These are phyloP conservation scores for Theocolax elegans DNA, from an alignment of 1,140 invertebrate genomes.

Conservation along the genomic window DNA sequence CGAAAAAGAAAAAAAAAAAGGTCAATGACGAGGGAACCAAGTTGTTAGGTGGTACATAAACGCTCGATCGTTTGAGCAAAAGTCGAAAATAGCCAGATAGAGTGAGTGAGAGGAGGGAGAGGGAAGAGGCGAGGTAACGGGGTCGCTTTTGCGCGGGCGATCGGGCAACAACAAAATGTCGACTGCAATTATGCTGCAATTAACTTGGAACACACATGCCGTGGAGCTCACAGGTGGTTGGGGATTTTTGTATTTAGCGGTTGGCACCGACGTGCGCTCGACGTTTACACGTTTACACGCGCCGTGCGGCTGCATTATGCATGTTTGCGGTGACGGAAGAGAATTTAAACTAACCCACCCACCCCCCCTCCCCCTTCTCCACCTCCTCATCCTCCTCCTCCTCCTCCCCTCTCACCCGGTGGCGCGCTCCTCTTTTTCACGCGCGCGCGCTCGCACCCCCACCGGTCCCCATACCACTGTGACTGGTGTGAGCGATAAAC, in stretches of 20 bases:
- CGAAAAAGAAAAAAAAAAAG: too few species aligned
- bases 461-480: too few species aligned
- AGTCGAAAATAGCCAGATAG: background rate
- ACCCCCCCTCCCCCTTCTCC: constrained; percentile 16
- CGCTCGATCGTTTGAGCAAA: background rate
- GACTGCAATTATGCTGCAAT: constrained; percentile 68
- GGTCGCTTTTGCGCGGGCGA: constrained; percentile 32
- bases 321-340: constrained; percentile 68
- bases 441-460: background rate
- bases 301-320: constrained; percentile 64
- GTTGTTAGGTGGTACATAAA: background rate
- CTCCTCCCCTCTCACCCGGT: background rate
- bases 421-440: background rate
- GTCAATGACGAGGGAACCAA: too few species aligned
- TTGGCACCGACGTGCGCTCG: constrained; percentile 57
- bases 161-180: constrained; percentile 64
- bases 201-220: constrained; percentile 56
- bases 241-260: constrained; percentile 68
- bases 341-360: constrained; percentile 65
- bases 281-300: constrained; percentile 66
- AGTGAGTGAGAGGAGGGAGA: background rate
- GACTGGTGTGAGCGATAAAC: constrained; percentile 15
- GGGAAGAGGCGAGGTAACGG: background rate
- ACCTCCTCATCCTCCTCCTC: constrained; percentile 11
- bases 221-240: constrained; percentile 65